Conservation (phyloP, 2,113 vertebrate genomes). For the Melanocharis versteri region DNA sequence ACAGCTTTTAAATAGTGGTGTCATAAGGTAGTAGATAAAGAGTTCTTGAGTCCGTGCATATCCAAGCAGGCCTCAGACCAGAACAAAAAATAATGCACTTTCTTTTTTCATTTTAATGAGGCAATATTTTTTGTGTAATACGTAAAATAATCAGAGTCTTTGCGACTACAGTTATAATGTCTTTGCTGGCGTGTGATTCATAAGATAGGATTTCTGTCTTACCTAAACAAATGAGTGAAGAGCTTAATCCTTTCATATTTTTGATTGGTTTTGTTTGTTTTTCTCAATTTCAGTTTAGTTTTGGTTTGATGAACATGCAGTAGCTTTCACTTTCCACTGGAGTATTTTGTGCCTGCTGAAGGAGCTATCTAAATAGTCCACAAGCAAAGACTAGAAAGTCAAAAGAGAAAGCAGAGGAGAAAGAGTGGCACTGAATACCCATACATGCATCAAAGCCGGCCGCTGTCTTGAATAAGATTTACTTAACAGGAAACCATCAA, state of each 20-base stretch:
- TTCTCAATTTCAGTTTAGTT: neutral
- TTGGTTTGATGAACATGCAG: neutral
- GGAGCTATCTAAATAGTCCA: neutral
- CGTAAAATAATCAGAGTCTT: neutral
- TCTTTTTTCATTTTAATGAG: neutral
- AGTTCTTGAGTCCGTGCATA: neutral
- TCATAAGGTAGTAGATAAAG: neutral
- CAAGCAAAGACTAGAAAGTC: neutral
- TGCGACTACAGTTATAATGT: neutral
- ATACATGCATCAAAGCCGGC: neutral
- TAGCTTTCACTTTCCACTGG: neutral
- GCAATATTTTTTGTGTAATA: neutral
- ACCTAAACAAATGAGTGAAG: neutral
- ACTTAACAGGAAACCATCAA: neutral
- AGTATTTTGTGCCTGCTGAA: neutral
- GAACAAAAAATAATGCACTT: neutral
- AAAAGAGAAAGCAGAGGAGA: neutral
- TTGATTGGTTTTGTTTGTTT: neutral
- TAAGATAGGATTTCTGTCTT: neutral
- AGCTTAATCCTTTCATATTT: neutral
- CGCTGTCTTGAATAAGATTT: neutral
- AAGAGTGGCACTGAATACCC: neutral
- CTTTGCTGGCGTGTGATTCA: neutral
- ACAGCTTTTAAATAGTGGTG: neutral
- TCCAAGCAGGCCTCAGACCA: neutral